phyloP scores from a whole-genome alignment of 1,140 invertebrate genomes.

The Drosophila murphyi region DNA sequence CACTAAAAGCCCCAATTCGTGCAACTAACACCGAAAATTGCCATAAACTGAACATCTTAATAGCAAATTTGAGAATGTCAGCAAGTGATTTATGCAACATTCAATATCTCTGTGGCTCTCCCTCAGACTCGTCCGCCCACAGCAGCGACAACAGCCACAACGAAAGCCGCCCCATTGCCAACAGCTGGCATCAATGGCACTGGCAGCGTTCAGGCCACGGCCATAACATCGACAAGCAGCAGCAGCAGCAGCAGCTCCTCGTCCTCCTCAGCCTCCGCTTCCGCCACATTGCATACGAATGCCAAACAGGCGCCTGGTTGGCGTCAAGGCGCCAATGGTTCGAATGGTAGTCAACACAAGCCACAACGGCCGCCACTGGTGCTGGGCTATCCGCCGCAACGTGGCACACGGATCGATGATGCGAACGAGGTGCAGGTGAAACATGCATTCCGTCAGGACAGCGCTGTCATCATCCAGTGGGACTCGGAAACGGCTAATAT shows the following conservation, averaged over 20 bases:
- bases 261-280: constrained; percentile 38
- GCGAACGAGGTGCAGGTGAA: constrained; percentile 92
- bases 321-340: constrained; percentile 75
- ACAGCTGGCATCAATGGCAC: constrained; percentile 66
- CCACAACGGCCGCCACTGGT: constrained; percentile 90
- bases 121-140: constrained; percentile 65
- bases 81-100: constrained; percentile 1
- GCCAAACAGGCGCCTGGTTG: constrained; percentile 67
- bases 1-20: too few relatives aligned
- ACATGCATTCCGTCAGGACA: constrained; percentile 93
- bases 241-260: constrained; percentile 41
- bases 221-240: constrained; percentile 49
- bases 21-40: not conserved
- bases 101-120: not conserved
- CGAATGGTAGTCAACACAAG: constrained; percentile 84
- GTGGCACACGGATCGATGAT: constrained; percentile 86
- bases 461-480: constrained; percentile 96
- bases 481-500: constrained; percentile 93
- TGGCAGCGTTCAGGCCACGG: constrained; percentile 67
- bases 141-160: constrained; percentile 43
- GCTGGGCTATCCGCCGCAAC: constrained; percentile 88
- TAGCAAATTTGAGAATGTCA: not conserved
- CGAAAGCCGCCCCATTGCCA: constrained; percentile 51
- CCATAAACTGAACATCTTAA: constrained; percentile 1
- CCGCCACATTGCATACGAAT: constrained; percentile 43